These are phyloP conservation scores for Archivesica marissinica DNA, from an alignment of 1,140 invertebrate species.

Conservation along the genomic window DNA sequence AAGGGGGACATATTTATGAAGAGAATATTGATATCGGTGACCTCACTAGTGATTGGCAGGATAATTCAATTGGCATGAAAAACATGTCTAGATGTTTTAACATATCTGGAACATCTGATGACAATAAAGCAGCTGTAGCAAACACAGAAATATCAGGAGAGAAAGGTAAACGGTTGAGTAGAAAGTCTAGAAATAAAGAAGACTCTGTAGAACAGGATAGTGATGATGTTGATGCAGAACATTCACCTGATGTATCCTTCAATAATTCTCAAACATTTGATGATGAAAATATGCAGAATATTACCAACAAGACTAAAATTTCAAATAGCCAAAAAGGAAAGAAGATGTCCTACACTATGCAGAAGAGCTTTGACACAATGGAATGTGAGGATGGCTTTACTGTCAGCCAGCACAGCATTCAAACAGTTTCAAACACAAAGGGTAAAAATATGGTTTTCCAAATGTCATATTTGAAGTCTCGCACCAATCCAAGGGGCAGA, in stretches of 20 bases:
- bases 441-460: constrained; percentile 26
- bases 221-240: background rate
- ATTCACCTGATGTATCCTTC: background rate
- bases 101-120: too few species aligned
- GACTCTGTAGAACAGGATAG: background rate
- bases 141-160: background rate
- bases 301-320: background rate
- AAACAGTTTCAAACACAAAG: background rate
- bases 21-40: too few species aligned
- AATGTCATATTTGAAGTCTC: constrained; percentile 34
- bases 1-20: too few species aligned
- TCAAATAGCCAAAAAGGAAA: background rate
- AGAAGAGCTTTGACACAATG: constrained; percentile 13
- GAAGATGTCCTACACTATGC: constrained; percentile 4
- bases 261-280: background rate
- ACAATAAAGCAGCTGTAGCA: too few species aligned
- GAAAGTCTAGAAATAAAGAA: background rate
- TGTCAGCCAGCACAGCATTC: background rate
- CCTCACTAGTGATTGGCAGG: too few species aligned
- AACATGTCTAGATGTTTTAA: too few species aligned
- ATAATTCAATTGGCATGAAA: too few species aligned
- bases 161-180: background rate
- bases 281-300: background rate
- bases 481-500: background rate
- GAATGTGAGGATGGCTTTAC: constrained; percentile 8